Conservation (phyloP, 2,797 vertebrate genomes). For the Brachyrhaphis roseni region DNA sequence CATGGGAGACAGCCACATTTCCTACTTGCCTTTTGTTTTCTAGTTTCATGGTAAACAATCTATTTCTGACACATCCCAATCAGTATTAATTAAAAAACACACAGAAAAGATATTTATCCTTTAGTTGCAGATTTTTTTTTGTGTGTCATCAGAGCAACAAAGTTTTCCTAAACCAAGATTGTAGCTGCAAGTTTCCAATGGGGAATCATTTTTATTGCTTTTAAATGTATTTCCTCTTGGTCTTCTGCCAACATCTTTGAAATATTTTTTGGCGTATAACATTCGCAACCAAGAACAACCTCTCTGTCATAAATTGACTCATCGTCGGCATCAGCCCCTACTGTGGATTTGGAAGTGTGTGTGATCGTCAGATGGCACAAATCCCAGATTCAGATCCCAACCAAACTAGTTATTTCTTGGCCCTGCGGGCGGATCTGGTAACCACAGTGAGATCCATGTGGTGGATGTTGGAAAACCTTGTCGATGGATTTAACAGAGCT, state of each 20-base stretch:
- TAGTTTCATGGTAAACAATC: background rate
- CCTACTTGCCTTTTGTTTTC: background rate
- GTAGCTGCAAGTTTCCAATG: background rate
- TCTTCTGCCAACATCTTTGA: slow-evolving; percentile 10
- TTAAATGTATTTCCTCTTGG: slow-evolving; percentile 9
- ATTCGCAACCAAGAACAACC: slow-evolving; percentile 27
- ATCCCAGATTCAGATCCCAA: slow-evolving; percentile 55
- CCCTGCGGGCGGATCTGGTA: slow-evolving; percentile 15
- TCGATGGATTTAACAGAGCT: slow-evolving; percentile 15
- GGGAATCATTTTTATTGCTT: background rate
- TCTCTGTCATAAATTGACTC: slow-evolving; percentile 30
- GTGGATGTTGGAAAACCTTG: slow-evolving; percentile 19
- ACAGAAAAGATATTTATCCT: background rate
- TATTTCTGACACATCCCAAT: background rate
- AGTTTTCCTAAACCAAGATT: background rate
- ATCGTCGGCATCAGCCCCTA: slow-evolving; percentile 16
- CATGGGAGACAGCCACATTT: background rate
- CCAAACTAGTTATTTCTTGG: slow-evolving; percentile 58
- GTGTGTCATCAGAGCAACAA: background rate
- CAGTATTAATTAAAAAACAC: background rate
- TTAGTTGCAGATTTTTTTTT: background rate
- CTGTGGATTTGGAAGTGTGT: slow-evolving; percentile 39
- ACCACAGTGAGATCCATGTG: slow-evolving; percentile 24
- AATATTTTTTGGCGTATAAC: slow-evolving; percentile 17
- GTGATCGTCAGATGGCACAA: slow-evolving; percentile 58